Conservation (phyloP, 2,888 invertebrate species). For the Agonum fuliginosum region DNA sequence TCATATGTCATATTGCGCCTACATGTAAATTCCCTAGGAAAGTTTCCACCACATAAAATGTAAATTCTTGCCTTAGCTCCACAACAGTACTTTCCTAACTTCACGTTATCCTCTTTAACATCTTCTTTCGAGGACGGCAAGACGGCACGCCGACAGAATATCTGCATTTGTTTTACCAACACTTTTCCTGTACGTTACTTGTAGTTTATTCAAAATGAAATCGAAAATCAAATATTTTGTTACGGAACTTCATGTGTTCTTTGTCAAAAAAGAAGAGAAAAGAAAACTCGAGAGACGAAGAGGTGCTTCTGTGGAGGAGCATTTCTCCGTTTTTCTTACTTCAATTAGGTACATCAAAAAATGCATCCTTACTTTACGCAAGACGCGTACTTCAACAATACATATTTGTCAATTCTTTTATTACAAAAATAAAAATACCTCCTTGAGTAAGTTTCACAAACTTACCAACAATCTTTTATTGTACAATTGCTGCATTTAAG, state of each 20-base stretch:
- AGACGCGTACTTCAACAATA: no score
- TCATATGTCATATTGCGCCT: not conserved
- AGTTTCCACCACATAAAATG: conserved; percentile 15
- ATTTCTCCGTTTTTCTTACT: no score
- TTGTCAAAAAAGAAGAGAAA: not conserved
- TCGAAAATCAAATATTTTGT: conserved; percentile 13
- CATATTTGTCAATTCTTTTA: no score
- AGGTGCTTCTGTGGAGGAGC: no score
- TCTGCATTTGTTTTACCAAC: conserved; percentile 20
- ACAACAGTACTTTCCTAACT: conserved; percentile 13
- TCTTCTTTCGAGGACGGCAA: not conserved
- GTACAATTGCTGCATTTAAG: no score
- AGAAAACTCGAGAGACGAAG: no score
- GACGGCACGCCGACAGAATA: not conserved
- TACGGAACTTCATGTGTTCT: not conserved
- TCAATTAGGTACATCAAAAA: no score
- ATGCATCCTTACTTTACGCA: no score
- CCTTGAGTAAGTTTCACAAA: no score
- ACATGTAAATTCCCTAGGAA: conserved; percentile 10
- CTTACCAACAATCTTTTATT: no score
- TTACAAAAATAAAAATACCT: no score
- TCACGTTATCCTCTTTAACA: conserved; percentile 15
- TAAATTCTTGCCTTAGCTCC: not conserved
- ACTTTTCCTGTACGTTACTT: not conserved
- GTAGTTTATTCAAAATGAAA: conserved; percentile 10